Base-by-base conservation (phyloP, 1,140 invertebrate genomes). In the Metopolophium dirhodum region DNA sequence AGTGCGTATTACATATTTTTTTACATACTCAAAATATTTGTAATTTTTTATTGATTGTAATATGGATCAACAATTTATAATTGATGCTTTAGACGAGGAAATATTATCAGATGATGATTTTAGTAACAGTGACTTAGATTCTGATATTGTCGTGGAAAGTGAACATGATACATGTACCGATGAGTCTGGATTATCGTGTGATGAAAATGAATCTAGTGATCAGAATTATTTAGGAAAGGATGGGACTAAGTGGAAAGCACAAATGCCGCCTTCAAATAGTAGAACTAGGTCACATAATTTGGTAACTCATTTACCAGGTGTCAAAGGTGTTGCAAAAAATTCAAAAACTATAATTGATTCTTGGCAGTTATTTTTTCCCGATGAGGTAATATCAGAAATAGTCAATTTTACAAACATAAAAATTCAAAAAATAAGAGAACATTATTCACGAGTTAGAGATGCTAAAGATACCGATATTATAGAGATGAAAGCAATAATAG, bases 131-230 rank as follows among this genome's bases (percentile, higher is more conserved):
- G 49, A 90, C 18, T 22, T 54, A 51, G 49, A 54, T 35, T 35
- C 88, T 90, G 49, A 90, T 90, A 51, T 57, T 90, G n/a, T 90
- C 49, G 88, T 30, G 88, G 88, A 90, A 90, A 90, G 51, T 57
- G n/a, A 90, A 51, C 88, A 90, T 90, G n/a, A 90, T 89, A 35
- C 87, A 54, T n/a, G 87, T 89, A 89, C 87, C 20, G 87, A 89
- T 51, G 51, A 89, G 87, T 54, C 87, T 89, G 87, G 51, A 54
- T 57, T 89, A 54, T 89, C 87, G 20, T 89, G 51, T 54, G 87
- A 89, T 89, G 87, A 89, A 89, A 57, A 89, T 37, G 49, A 89
- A 57, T 89, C 86, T 88, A 88, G 11, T 7, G 86, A 49, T 88
- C 45, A 88, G 26, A 49, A 51, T 88, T 88, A 49, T 88, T 49